These are phyloP conservation scores for Scelioninae gen. 1 DNA, from an alignment of 2,888 invertebrate species.

Conservation along the genomic window DNA sequence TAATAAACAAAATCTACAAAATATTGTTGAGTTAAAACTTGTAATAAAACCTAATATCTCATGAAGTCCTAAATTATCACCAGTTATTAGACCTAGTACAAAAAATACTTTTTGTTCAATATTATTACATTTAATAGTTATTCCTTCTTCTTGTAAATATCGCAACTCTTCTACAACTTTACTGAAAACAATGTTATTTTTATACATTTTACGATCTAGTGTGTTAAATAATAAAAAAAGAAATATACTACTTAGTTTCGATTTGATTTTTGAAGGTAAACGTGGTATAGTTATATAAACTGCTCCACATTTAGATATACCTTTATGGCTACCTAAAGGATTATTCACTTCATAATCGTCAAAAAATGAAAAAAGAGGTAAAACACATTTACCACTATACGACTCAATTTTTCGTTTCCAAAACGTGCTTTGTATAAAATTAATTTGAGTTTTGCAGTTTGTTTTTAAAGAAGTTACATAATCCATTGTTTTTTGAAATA, in stretches of 20 bases:
- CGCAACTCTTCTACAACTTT: slow-evolving; percentile 12
- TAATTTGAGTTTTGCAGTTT: not conserved
- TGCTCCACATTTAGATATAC: no score
- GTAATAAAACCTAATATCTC: slow-evolving; percentile 41
- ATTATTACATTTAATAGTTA: slow-evolving; percentile 13
- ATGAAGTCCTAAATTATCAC: slow-evolving; percentile 45
- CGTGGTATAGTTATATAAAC: not conserved
- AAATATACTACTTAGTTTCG: slow-evolving; percentile 46
- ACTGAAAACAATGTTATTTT: slow-evolving; percentile 21
- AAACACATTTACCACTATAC: not conserved
- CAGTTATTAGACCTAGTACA: slow-evolving; percentile 20
- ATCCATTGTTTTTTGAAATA: slow-evolving; percentile 8
- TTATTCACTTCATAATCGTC: no score
- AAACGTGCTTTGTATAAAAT: slow-evolving; percentile 6
- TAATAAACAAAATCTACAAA: slow-evolving; percentile 46
- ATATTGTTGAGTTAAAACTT: slow-evolving; percentile 14
- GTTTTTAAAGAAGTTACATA: not conserved
- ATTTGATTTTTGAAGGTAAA: slow-evolving; percentile 42
- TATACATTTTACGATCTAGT: slow-evolving; percentile 3
- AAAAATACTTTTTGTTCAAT: slow-evolving; percentile 12
- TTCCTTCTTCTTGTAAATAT: slow-evolving; percentile 26
- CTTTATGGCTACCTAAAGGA: no score
- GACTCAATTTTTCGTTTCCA: slow-evolving; percentile 5
- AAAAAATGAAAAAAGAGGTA: no score
- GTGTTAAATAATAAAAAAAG: slow-evolving; percentile 25